These are phyloP conservation scores for Xestia sexstrigata DNA, from an alignment of 2,888 invertebrate species.

Conservation along the genomic window DNA sequence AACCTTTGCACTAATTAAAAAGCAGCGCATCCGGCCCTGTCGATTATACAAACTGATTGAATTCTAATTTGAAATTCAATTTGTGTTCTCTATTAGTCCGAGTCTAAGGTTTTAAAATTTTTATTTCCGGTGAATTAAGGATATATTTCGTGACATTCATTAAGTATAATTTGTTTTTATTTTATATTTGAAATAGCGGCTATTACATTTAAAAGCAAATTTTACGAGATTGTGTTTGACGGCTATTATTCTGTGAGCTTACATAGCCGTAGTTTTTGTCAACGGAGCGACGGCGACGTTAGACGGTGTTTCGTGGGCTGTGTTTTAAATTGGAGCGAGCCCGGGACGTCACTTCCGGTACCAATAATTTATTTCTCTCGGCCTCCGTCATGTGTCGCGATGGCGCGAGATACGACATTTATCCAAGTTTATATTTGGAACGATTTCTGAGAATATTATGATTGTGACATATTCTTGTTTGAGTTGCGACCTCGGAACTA, in stretches of 20 bases:
- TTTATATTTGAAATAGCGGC: constrained; percentile 68
- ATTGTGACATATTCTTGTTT: constrained; percentile 81
- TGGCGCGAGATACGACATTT: constrained; percentile 87
- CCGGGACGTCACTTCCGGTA: constrained; percentile 89
- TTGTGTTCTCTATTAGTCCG: constrained; percentile 80
- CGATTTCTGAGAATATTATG: constrained; percentile 84
- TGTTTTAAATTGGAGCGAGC: constrained; percentile 88
- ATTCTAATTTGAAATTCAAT: constrained; percentile 86
- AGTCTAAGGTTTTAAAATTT: constrained; percentile 79
- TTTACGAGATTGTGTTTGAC: constrained; percentile 65
- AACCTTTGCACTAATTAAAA: constrained; percentile 89
- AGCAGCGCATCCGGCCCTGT: constrained; percentile 83
- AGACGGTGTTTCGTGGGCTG: constrained; percentile 75
- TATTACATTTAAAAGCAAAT: constrained; percentile 73
- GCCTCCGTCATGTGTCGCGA: constrained; percentile 87
- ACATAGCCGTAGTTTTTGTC: constrained; percentile 64
- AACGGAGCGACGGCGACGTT: constrained; percentile 65
- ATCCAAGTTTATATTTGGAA: constrained; percentile 87
- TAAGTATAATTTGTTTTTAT: constrained; percentile 76
- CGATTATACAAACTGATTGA: constrained; percentile 84
- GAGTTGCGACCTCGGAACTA: constrained; percentile 64
- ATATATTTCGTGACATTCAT: constrained; percentile 78
- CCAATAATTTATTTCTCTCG: constrained; percentile 89
- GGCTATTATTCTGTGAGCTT: constrained; percentile 64
- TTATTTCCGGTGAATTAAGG: constrained; percentile 84